Evolutionary conservation across 2,113 vertebrate species (phyloP), one percentile per base, ranked within the genome.

Genomic region (Phalacrocorax brasilianus): DNA sequence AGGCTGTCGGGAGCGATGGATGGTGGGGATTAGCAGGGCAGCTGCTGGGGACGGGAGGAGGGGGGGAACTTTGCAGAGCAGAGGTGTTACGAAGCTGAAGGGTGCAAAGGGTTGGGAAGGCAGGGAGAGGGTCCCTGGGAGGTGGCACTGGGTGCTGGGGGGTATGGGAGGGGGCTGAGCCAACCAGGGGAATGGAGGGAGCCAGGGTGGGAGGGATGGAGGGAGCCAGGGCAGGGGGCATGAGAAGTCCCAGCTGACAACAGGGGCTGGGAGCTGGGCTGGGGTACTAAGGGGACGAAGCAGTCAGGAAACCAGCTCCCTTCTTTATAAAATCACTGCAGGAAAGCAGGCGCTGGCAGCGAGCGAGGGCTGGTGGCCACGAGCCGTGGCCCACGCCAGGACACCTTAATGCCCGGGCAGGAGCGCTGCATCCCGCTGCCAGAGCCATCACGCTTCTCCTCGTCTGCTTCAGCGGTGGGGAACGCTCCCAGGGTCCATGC

Each of bases 401-500:
- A 72, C 24, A 42, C 8, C 66, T 40, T 40, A 40, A 12, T 8
- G 14, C 22, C 45, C 10, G 2, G 18, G 33, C 23, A 47, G n/a
- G n/a, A 79, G 23, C 49, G n/a, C 40, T 11, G 42, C 9, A 2
- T 38, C 45, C 21, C 15, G 11, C 55, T 53, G 45, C 74, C 56
- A 30, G 49, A 56, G 49, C n/a, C 42, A 16, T 5, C 49, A 3
- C 2, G 1, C 38, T 38, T 18, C 14, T 33, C 23, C 45, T 45
- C 27, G 58, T 40, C 24, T 1, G 1, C 2, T 8, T 42, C 72
- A 12, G 28, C 1, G 3, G 14, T 1, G 3, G 24, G 40, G 28
- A 32, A 24, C 1, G 6, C 35, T 50, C 21, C 11, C 1, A 3
- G 17, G 35, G 63, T 30, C 47, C 1, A 0, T 32, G 16, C 30